Percentiles rank a stretch among this genome's conserved stretches.
These are phyloP conservation scores for Salvelinus fontinalis DNA, from an alignment of 2,113 vertebrate species.

Conservation along the genomic window DNA sequence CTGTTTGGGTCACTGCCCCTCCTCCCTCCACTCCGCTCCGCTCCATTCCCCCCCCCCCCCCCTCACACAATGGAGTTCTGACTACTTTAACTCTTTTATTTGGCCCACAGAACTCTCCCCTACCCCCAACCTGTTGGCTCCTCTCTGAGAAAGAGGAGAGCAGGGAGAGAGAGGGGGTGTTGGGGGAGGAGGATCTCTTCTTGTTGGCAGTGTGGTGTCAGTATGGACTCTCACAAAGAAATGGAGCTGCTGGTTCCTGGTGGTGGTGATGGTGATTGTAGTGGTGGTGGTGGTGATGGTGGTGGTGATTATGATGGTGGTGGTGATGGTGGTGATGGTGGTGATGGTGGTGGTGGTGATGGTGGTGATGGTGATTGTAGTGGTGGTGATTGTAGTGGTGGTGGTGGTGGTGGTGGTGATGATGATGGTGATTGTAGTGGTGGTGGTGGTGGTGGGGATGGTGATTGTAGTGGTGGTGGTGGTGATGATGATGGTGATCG, in stretches of 20 bases:
- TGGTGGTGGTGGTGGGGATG: slow-evolving; percentile 34
- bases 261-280: slow-evolving; percentile 25
- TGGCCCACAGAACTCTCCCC: slow-evolving; percentile 77
- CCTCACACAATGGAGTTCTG: slow-evolving; percentile 76
- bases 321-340: slow-evolving; percentile 22
- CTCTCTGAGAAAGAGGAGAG: slow-evolving; percentile 71
- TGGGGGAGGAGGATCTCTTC: slow-evolving; percentile 52
- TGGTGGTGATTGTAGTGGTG: slow-evolving; percentile 23
- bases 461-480: slow-evolving; percentile 22
- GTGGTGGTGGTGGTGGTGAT: neutral
- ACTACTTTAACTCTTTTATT: slow-evolving; percentile 83
- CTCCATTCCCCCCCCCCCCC: too few species aligned
- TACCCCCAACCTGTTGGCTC: slow-evolving; percentile 73
- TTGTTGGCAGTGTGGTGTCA: slow-evolving; percentile 75
- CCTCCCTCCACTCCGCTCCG: slow-evolving; percentile 28
- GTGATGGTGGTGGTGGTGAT: slow-evolving; percentile 28
- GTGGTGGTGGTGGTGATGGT: slow-evolving; percentile 41
- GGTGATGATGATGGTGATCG: neutral
- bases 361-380: slow-evolving; percentile 37
- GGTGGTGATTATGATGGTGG: slow-evolving; percentile 18
- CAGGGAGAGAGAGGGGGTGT: slow-evolving; percentile 22
- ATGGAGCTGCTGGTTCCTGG: slow-evolving; percentile 53
- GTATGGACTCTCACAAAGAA: slow-evolving; percentile 60
- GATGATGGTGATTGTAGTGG: slow-evolving; percentile 26
- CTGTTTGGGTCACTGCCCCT: slow-evolving; percentile 79